A percentile compares a stretch with the other conserved stretches of the same genome.
Evolutionary conservation across 1,140 invertebrate genomes (phyloP).

Genomic region (Calliopsis andreniformis): DNA sequence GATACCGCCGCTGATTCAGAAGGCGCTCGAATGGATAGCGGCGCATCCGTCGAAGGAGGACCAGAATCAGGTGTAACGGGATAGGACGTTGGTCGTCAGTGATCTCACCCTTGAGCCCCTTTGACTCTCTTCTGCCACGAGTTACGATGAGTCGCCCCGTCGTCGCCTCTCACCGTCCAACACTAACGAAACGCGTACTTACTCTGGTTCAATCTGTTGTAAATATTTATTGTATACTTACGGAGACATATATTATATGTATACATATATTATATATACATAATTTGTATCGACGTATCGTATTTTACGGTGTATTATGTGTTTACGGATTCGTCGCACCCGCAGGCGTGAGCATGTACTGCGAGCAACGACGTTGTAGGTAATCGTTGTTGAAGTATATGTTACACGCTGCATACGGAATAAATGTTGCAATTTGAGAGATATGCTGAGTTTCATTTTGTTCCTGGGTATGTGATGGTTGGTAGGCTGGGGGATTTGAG

Average conservation of each 20-base stretch:
- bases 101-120: conserved; percentile 54
- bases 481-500: too few species aligned
- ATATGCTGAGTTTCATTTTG: conserved; percentile 3
- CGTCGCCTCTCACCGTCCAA: conserved; percentile 29
- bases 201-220: conserved; percentile 64
- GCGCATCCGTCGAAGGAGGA: conserved; percentile 73
- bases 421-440: conserved; percentile 68
- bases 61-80: conserved; percentile 56
- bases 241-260: conserved; percentile 14
- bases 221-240: conserved; percentile 66
- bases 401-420: conserved; percentile 54
- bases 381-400: conserved; percentile 35
- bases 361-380: conserved; percentile 26
- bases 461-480: too few species aligned
- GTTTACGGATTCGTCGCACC: not conserved
- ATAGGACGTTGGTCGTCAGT: conserved; percentile 34
- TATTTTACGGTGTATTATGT: conserved; percentile 36
- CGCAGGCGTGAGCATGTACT: conserved; percentile 7
- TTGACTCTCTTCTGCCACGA: conserved; percentile 39
- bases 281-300: conserved; percentile 35
- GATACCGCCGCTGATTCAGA: conserved; percentile 77
- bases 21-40: conserved; percentile 73
- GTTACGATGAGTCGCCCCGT: conserved; percentile 30
- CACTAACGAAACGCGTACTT: conserved; percentile 38
- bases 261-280: conserved; percentile 20